phyloP scores from a whole-genome alignment of 2,888 invertebrate species.

The Leptopilina myrica region DNA sequence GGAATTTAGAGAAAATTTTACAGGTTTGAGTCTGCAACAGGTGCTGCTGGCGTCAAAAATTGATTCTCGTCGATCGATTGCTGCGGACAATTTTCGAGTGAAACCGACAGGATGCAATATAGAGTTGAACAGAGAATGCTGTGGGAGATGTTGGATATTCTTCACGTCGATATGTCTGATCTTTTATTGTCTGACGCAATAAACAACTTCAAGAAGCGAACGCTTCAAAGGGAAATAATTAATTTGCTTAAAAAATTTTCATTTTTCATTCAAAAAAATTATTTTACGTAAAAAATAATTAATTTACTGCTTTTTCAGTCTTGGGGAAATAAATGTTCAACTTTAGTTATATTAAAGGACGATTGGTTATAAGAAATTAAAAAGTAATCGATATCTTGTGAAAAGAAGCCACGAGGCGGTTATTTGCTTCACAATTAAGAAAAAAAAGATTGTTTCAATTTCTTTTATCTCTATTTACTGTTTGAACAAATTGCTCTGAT shows the following conservation, averaged over 20 bases:
- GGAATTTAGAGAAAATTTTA: not conserved
- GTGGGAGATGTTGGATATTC: not conserved
- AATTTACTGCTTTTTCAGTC: too few species aligned
- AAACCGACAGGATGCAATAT: slow-evolving; percentile 21
- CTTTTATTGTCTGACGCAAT: slow-evolving; percentile 1
- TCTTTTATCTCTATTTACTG: not conserved
- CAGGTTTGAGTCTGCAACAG: not conserved
- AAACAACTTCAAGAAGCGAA: too few species aligned
- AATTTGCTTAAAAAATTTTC: too few species aligned
- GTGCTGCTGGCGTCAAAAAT: slow-evolving; percentile 23
- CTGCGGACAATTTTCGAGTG: slow-evolving; percentile 22
- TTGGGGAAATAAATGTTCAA: too few species aligned
- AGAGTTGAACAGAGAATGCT: not conserved
- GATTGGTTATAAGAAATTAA: too few species aligned
- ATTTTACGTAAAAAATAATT: too few species aligned
- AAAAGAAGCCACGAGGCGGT: not conserved
- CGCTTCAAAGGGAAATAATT: too few species aligned
- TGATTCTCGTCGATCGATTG: slow-evolving; percentile 17
- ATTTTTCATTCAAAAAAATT: too few species aligned
- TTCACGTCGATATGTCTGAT: slow-evolving; percentile 9
- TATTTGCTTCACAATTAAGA: slow-evolving; percentile 7
- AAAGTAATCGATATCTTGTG: not conserved
- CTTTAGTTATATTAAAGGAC: too few species aligned
- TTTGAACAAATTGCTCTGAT: not conserved
- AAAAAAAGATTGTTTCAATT: not conserved